A percentile compares a stretch with the other conserved stretches of the same genome.
phyloP scores from a whole-genome alignment of 2,888 invertebrate genomes.

The Podabrus alpinus region DNA sequence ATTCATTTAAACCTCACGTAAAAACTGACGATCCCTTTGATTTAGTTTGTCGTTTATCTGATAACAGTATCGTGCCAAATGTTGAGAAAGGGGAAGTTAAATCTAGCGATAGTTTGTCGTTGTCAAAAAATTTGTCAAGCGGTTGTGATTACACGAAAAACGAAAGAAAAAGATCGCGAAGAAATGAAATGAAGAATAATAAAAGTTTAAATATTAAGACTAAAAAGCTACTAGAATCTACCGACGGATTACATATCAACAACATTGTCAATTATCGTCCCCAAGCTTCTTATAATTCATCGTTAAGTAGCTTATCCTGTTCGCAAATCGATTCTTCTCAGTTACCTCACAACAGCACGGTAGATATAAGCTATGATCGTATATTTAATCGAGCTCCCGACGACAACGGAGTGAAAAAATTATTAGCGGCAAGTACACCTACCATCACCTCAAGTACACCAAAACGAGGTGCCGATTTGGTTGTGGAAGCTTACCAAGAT shows the following conservation, averaged over 20 bases:
- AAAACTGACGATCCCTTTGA: slow-evolving; percentile 43
- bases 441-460: not conserved
- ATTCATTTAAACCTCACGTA: slow-evolving; percentile 31
- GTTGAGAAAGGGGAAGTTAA: not conserved
- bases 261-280: slow-evolving; percentile 9
- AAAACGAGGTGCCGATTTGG: not conserved
- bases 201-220: not conserved
- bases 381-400: not conserved
- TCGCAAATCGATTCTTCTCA: not conserved
- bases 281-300: not conserved
- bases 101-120: no score
- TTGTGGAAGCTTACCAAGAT: slow-evolving; percentile 25
- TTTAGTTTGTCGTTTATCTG: slow-evolving; percentile 33
- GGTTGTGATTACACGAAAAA: not conserved
- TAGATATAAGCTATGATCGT: not conserved
- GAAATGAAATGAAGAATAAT: not conserved
- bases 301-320: not conserved
- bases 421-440: not conserved
- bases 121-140: not conserved
- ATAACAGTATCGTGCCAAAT: not conserved
- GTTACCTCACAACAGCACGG: not conserved
- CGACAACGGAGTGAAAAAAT: not conserved
- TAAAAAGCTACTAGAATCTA: slow-evolving; percentile 23
- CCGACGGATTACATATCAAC: slow-evolving; percentile 31
- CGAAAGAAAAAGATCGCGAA: not conserved